These are phyloP conservation scores for Zaprionus africanus DNA, from an alignment of 1,140 invertebrate genomes.

Conservation along the genomic window DNA sequence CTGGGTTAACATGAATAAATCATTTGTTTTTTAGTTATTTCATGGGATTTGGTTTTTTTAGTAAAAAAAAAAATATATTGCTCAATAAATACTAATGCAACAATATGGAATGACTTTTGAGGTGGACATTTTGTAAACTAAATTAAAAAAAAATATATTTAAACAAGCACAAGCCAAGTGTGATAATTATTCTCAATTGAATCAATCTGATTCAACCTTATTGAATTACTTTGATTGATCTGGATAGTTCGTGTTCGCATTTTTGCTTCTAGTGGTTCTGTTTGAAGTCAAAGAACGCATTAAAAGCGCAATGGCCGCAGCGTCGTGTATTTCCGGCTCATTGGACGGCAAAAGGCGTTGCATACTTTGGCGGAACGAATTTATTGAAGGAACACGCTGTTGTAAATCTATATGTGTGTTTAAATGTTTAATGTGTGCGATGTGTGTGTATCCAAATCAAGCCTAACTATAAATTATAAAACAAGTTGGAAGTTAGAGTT, in stretches of 20 bases:
- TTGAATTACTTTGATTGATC: neutral
- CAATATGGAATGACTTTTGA: no score
- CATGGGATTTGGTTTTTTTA: no score
- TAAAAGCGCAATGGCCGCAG: conserved; percentile 64
- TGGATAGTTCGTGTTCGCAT: neutral
- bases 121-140: no score
- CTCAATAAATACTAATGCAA: no score
- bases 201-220: neutral
- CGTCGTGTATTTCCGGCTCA: conserved; percentile 67
- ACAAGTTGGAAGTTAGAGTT: neutral
- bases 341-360: conserved; percentile 54
- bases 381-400: neutral
- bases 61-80: no score
- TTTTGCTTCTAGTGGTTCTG: neutral
- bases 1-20: conserved; percentile 15
- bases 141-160: no score
- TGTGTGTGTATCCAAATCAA: conserved; percentile 57
- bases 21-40: no score
- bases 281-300: conserved; percentile 72
- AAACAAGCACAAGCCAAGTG: no score
- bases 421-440: conserved; percentile 4
- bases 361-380: conserved; percentile 29
- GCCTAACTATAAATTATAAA: conserved; percentile 67
- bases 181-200: neutral
- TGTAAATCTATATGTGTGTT: conserved; percentile 8